Percentiles rank a stretch among this genome's conserved stretches.
Conservation (phyloP, 1,140 invertebrate species). For the Drosophila punjabiensis region DNA sequence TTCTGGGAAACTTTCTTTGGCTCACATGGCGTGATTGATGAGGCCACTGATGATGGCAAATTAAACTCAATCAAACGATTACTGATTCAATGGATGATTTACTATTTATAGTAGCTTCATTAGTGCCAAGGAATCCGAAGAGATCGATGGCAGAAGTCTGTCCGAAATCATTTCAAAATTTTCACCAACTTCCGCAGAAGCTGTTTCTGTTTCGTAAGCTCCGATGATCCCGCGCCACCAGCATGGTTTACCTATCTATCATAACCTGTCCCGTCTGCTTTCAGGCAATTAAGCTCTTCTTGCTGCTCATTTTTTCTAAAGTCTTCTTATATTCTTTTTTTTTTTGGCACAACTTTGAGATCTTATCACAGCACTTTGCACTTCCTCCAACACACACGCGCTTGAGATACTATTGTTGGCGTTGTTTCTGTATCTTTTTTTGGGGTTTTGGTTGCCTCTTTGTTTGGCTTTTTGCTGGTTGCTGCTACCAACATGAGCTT, state of each 20-base stretch:
- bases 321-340: background rate
- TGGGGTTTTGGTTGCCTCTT: background rate
- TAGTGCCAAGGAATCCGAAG: background rate
- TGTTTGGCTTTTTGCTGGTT: slow-evolving; percentile 5
- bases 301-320: slow-evolving; percentile 46
- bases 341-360: slow-evolving; percentile 52
- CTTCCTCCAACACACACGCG: slow-evolving; percentile 60
- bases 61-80: slow-evolving; percentile 47
- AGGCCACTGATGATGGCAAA: slow-evolving; percentile 34
- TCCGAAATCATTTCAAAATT: slow-evolving; percentile 9
- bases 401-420: slow-evolving; percentile 24
- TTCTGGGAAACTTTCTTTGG: slow-evolving; percentile 34
- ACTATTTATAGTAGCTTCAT: slow-evolving; percentile 39
- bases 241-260: slow-evolving; percentile 39
- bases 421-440: slow-evolving; percentile 20
- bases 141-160: slow-evolving; percentile 29
- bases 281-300: slow-evolving; percentile 49
- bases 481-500: slow-evolving; percentile 64
- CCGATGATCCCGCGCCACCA: slow-evolving; percentile 13
- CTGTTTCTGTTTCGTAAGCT: background rate
- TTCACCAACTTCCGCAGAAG: slow-evolving; percentile 32
- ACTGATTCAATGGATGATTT: slow-evolving; percentile 35
- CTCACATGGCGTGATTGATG: slow-evolving; percentile 45
- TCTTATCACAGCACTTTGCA: slow-evolving; percentile 61
- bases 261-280: slow-evolving; percentile 38